Evolutionary conservation across 2,888 invertebrate genomes (phyloP).

Genomic region (Drosophila kuntzei): DNA sequence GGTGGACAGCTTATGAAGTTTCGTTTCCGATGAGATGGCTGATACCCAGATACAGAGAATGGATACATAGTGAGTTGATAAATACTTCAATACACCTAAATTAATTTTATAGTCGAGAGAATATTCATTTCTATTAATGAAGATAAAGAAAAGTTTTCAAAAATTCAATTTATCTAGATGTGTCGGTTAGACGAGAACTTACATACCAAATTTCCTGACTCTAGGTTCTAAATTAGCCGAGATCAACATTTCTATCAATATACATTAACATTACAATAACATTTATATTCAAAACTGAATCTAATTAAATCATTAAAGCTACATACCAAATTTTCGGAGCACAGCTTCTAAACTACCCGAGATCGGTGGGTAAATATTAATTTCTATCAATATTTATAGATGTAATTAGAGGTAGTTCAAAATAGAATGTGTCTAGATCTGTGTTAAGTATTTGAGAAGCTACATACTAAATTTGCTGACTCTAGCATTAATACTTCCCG

Average conservation of each 20-base stretch:
- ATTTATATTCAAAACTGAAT: too few species aligned
- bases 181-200: not conserved
- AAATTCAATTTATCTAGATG: not conserved
- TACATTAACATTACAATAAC: too few species aligned
- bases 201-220: not conserved
- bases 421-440: not conserved
- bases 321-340: not conserved
- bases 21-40: not conserved
- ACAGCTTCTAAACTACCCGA: not conserved
- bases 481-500: not conserved
- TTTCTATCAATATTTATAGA: not conserved
- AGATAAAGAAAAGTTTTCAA: not conserved
- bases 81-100: not conserved
- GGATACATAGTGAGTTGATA: not conserved
- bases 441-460: not conserved
- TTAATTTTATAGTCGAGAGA: too few species aligned
- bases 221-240: not conserved
- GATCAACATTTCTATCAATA: not conserved
- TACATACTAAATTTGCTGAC: not conserved
- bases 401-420: not conserved
- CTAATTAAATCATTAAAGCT: not conserved
- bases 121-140: not conserved
- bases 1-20: conserved; percentile 22
- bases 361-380: not conserved
- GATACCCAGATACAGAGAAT: not conserved